Evolutionary conservation across 2,888 invertebrate species (phyloP), one percentile per base, ranked within the genome.

Genomic region (Tinea semifulvella): DNA sequence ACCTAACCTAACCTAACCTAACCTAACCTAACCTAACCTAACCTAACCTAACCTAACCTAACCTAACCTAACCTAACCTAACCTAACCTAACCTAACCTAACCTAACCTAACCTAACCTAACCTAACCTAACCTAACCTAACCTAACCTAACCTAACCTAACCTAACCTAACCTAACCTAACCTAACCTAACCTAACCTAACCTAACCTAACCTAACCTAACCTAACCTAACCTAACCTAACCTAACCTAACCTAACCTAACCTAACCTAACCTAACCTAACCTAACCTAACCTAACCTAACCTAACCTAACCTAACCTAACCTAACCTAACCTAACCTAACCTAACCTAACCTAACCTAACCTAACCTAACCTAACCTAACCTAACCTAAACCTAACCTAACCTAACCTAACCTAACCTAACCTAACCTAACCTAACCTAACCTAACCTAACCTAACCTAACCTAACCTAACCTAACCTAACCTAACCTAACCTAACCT

Each of bases 81-180:
- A n/a, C n/a, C n/a, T n/a, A n/a, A 22, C 6, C 36, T 36, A 44
- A 44, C 44, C 44, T 44, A 44, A 44, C 44, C 44, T 44, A 44
- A 44, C 44, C 44, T 44, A 44, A 44, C 44, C 44, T 44, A 44
- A 44, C 44, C 44, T 44, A 44, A 44, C 44, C 44, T 44, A 44
- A 44, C 44, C 44, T 44, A 44, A 44, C 44, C 44, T 44, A 44
- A 44, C 44, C 44, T 44, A 38, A 44, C 44, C 44, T 44, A 44
- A 44, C 44, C 44, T 44, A 44, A 44, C 44, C 44, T 44, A 44
- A 44, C 44, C 44, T 44, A 44, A 44, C 44, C 44, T 17, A 11
- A 36, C 36, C 36, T 36, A 36, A 36, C 36, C 36, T 36, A 36
- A 36, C 36, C 36, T 36, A 36, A 36, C 36, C 36, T 36, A 36